Evolutionary conservation across 2,888 invertebrate genomes (phyloP), one percentile per base, ranked within the genome.

Genomic region (Sesamia inferens): DNA sequence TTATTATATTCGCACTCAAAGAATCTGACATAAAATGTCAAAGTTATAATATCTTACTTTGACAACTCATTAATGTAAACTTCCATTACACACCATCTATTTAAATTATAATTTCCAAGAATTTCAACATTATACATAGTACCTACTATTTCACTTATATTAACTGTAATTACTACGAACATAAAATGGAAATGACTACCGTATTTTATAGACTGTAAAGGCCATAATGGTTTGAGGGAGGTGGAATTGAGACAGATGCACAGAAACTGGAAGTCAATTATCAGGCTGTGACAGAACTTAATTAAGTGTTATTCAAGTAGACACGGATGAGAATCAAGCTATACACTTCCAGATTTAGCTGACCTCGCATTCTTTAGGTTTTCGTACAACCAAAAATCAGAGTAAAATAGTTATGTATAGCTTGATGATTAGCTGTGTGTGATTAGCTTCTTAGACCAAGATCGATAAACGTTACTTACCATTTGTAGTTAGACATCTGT

Each of bases 201-300:
- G 31, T 84, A 75, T 75, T 44, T 10, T 19, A 10, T 11, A n/a
- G 63, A 39, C 2, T 11, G 47, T 55, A 67, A 24, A 48, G 19
- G 14, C n/a, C 39, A 31, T 47, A 67, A 48, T 78, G 44, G 62
- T 47, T 14, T 57, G 31, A 19, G 6, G 19, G 6, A 57, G 11
- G 42, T 8, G 48, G 39, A 80, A 78, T 71, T 71, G 66, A 63
- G 62, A 63, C 19, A 39, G 64, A 80, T 68, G 77, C 55, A 47
- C 44, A 62, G 61, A 57, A 68, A 75, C 68, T 73, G 86, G 84
- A 78, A 85, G 88, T 88, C 89, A 91, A 91, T 90, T 90, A 90
- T 89, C 84, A 86, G 79, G 82, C 79, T 85, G 79, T 81, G 84
- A 87, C 87, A 83, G 81, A 74, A 63, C 59, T 64, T 85, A 86